Evolutionary conservation across 2,797 vertebrate genomes (phyloP).

Genomic region (Microchirus variegatus): DNA sequence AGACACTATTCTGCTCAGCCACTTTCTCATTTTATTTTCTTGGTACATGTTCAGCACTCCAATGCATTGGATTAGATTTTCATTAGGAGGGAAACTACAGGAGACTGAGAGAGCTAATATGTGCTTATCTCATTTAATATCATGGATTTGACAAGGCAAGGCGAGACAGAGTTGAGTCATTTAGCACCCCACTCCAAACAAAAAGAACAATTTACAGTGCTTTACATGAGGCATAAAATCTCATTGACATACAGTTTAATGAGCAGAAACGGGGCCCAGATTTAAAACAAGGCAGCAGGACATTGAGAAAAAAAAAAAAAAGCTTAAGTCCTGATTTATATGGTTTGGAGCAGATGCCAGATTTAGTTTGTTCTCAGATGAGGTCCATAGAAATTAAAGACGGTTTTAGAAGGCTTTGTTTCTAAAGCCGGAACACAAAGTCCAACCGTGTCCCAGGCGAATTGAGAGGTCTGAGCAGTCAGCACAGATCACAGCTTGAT

Average conservation of each 20-base stretch:
- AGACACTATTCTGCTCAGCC: too few species aligned
- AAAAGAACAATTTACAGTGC: not conserved
- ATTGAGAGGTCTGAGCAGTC: not conserved
- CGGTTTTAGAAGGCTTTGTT: not conserved
- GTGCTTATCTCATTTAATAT: constrained; percentile 12
- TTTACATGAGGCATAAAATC: not conserved
- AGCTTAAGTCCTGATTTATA: constrained; percentile 4
- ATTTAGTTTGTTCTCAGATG: constrained; percentile 12
- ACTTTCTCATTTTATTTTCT: too few species aligned
- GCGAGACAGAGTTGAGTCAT: not conserved
- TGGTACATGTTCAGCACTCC: not conserved
- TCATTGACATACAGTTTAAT: constrained; percentile 3
- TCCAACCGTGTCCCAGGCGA: not conserved
- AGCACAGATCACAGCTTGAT: constrained; percentile 10
- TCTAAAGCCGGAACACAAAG: not conserved
- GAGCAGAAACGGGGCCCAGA: not conserved
- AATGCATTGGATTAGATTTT: not conserved
- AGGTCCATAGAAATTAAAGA: not conserved
- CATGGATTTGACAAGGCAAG: constrained; percentile 1
- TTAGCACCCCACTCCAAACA: not conserved
- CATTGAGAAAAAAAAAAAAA: not conserved
- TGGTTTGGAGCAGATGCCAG: constrained; percentile 8
- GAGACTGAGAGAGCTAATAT: not conserved
- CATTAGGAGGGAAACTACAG: not conserved
- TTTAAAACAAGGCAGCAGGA: constrained; percentile 1